Evolutionary conservation across 2,113 vertebrate species (phyloP).

Genomic region (Acrocephalus kingi): DNA sequence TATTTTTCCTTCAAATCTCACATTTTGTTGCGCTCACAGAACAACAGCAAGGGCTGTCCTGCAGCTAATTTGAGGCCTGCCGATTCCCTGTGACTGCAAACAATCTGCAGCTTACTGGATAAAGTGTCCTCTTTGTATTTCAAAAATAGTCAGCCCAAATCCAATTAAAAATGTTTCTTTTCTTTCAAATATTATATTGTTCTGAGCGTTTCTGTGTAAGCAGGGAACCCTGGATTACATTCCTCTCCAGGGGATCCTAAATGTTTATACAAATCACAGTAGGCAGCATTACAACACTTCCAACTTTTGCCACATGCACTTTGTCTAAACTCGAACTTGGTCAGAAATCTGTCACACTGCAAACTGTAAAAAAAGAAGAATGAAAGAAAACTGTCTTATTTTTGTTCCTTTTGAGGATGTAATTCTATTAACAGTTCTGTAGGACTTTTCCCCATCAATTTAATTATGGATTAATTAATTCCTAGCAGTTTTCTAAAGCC

Average conservation of each 20-base stretch:
- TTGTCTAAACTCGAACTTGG: constrained; percentile 50
- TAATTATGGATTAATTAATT: constrained; percentile 66
- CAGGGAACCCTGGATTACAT: constrained; percentile 61
- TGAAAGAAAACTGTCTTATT: constrained; percentile 48
- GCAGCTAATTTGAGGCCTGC: constrained; percentile 37
- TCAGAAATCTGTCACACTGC: constrained; percentile 52
- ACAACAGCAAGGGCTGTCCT: neutral
- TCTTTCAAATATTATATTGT: constrained; percentile 56
- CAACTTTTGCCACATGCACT: constrained; percentile 63
- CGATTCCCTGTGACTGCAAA: constrained; percentile 11
- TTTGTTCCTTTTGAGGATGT: constrained; percentile 50
- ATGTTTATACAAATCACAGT: constrained; percentile 66
- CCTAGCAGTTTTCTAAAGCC: constrained; percentile 51
- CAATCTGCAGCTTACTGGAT: constrained; percentile 51
- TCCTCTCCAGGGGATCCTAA: constrained; percentile 58
- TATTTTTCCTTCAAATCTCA: constrained; percentile 1
- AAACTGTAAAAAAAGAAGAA: constrained; percentile 46
- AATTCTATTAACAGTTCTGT: constrained; percentile 56
- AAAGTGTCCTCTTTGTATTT: constrained; percentile 38
- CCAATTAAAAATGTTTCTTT: constrained; percentile 62
- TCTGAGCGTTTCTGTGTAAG: constrained; percentile 25
- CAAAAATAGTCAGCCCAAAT: constrained; percentile 52
- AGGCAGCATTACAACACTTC: constrained; percentile 65
- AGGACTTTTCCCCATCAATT: constrained; percentile 25
- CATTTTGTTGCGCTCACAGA: neutral